Conservation (phyloP, 2,888 invertebrate genomes). For the Drosophila recens region DNA sequence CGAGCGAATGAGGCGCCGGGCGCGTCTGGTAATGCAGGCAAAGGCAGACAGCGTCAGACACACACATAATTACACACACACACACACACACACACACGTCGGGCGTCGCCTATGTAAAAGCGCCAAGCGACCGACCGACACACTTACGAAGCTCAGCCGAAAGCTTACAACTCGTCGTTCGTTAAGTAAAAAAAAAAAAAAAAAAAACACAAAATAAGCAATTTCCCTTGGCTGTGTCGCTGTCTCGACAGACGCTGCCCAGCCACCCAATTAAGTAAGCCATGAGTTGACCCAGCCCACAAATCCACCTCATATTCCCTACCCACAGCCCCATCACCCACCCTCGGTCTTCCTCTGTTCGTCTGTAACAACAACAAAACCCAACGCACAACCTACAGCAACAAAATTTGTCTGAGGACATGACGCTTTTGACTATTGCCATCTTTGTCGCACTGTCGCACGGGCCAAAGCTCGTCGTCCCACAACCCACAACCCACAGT, state of each 20-base stretch:
- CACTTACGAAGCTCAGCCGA: constrained; percentile 57
- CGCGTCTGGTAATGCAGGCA: constrained; percentile 62
- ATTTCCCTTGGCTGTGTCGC: constrained; percentile 66
- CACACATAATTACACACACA: constrained; percentile 29
- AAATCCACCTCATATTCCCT: neutral
- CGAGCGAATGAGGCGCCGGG: constrained; percentile 42
- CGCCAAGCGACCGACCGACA: constrained; percentile 27
- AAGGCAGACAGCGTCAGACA: constrained; percentile 69
- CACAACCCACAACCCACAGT: neutral
- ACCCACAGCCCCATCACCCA: neutral
- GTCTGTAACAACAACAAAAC: constrained; percentile 41
- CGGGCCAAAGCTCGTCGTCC: constrained; percentile 4
- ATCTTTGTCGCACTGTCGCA: constrained; percentile 39
- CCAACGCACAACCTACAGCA: constrained; percentile 82
- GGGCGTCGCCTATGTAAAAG: constrained; percentile 54
- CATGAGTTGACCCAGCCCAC: constrained; percentile 66
- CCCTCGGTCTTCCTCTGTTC: neutral
- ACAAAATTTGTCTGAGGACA: constrained; percentile 79
- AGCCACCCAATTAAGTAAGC: constrained; percentile 81
- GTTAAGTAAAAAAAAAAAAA: constrained; percentile 36
- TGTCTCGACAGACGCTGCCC: constrained; percentile 76
- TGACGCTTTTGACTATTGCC: constrained; percentile 48
- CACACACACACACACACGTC: constrained; percentile 14
- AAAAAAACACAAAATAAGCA: constrained; percentile 51
- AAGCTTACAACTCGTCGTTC: constrained; percentile 37